Conservation (phyloP, 2,888 invertebrate species). For the Cheilosia urbana region DNA sequence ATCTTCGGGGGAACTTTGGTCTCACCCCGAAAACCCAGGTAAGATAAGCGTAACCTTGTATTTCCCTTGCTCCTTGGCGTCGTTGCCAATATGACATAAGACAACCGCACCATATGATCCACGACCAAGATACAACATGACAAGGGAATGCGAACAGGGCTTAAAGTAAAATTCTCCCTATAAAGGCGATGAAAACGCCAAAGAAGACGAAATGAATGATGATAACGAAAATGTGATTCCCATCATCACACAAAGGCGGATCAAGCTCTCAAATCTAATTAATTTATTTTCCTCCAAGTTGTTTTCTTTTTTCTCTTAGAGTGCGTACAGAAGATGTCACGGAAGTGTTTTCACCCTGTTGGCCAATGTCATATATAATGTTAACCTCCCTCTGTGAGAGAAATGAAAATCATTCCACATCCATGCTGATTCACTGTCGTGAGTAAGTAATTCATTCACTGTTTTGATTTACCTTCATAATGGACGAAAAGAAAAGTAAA, state of each 20-base stretch:
- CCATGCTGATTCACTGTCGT: background rate
- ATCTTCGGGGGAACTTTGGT: constrained; percentile 39
- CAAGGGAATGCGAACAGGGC: constrained; percentile 22
- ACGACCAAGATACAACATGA: constrained; percentile 1
- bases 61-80: constrained; percentile 19
- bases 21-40: constrained; percentile 36
- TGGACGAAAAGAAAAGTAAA: background rate
- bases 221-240: constrained; percentile 69
- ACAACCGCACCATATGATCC: background rate
- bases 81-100: constrained; percentile 37
- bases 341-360: constrained; percentile 1
- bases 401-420: constrained; percentile 34
- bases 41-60: constrained; percentile 49
- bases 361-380: background rate
- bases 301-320: background rate
- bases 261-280: constrained; percentile 68
- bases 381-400: constrained; percentile 14
- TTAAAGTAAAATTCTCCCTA: constrained; percentile 1
- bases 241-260: constrained; percentile 62
- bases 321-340: constrained; percentile 1
- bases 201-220: constrained; percentile 65
- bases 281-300: constrained; percentile 51
- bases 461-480: constrained; percentile 10
- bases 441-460: constrained; percentile 18
- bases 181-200: constrained; percentile 32